A percentile compares a stretch with the other conserved stretches of the same genome.
Evolutionary conservation across 92 coral and sea anemone species (phyloP).

Genomic region (Porites evermanni): DNA sequence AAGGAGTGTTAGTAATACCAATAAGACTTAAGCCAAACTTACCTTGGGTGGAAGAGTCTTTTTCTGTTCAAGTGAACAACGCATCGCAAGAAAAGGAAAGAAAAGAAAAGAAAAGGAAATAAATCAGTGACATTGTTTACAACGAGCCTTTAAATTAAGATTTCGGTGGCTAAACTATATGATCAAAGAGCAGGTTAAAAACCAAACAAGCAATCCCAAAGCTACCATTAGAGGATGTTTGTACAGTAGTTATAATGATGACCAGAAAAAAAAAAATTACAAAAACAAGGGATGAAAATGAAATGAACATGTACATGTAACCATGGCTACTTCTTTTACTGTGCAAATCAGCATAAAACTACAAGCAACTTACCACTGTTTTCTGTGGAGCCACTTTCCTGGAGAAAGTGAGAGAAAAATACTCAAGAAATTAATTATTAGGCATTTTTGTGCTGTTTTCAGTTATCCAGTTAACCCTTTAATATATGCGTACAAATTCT

Average conservation of each 20-base stretch:
- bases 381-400: conserved; percentile 78
- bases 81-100: neutral
- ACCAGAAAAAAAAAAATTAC: neutral
- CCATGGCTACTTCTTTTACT: neutral
- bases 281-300: no score
- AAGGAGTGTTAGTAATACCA: no score
- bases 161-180: neutral
- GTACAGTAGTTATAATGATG: neutral
- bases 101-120: neutral
- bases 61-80: conserved; percentile 21
- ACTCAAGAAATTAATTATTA: no score
- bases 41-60: conserved; percentile 49
- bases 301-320: no score
- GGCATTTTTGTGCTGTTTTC: neutral
- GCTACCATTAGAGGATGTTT: no score
- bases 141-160: no score
- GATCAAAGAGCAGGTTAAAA: neutral
- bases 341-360: neutral
- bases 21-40: neutral
- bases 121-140: neutral
- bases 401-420: neutral
- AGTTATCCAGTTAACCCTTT: no score
- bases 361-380: conserved; percentile 46
- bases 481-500: no score
- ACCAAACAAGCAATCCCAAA: neutral